Base-by-base conservation (phyloP, 1,140 invertebrate species). In the Semibalanus balanoides region DNA sequence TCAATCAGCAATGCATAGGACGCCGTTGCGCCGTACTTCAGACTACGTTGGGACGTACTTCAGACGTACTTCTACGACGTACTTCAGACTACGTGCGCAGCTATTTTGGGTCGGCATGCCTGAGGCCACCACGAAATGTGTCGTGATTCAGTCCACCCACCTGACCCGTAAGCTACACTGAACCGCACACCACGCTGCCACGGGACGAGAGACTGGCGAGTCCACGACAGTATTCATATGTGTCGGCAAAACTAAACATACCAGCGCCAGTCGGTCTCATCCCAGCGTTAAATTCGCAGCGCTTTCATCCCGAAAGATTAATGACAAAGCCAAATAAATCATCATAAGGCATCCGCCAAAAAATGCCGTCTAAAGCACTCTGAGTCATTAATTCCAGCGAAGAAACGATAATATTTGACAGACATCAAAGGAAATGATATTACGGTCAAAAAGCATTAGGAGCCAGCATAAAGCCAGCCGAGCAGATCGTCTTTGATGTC, bases 351-450 rank as follows among this genome's bases (percentile, higher is more conserved):
- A 64, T 64, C 51, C 51, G 51, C 51, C 51, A 64, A 64, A 64
- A 64, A 64, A 64, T 64, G 51, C 51, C 51, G 51, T 64, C 51
- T 64, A 64, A 64, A 64, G 51, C 51, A 64, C 51, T 64, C 51
- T 64, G 51, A 64, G 51, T 64, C 51, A 64, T 64, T 64, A 64
- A 25, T 64, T 64, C 22, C 51, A 64, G 51, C 51, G 51, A 64
- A 64, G 51, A 64, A 64, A 64, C 51, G 51, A 64, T 64, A 64
- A 64, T 64, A 64, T 64, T 64, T 64, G 51, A 64, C 51, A 64
- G 51, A 64, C 51, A 64, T 64, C 51, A 64, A 64, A 64, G 51
- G 51, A 25, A 64, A 64, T 64, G 51, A 64, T 64, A 64, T 64
- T 25, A 64, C 22, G 22, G 51, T 64, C 51, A 64, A 64, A 64